phyloP scores from a whole-genome alignment of 2,113 vertebrate species.

The Scophthalmus maximus region DNA sequence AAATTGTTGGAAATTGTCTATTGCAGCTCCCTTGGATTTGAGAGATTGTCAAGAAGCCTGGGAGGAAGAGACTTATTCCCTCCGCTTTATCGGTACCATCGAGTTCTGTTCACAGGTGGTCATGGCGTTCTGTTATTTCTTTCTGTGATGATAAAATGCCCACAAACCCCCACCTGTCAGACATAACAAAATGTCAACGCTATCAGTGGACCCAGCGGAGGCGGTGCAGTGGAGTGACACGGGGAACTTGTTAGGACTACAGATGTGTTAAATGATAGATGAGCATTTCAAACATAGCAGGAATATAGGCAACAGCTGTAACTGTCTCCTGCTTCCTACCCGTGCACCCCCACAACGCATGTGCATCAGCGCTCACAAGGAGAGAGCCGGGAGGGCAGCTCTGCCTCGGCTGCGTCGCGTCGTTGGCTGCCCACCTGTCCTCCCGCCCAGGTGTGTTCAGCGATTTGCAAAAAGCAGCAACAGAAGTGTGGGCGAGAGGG shows the following conservation, averaged over 20 bases:
- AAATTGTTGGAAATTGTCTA: too few species aligned
- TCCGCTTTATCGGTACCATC: background rate
- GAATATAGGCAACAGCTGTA: background rate
- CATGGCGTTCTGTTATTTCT: background rate
- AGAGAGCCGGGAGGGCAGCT: background rate
- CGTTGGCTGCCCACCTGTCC: background rate
- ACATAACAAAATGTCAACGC: background rate
- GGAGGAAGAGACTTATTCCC: background rate
- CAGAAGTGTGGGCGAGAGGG: background rate
- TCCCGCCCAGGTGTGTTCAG: background rate
- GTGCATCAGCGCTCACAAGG: background rate
- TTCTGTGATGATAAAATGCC: background rate
- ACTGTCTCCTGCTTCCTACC: too few species aligned
- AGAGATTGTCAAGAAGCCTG: background rate
- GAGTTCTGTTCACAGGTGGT: background rate
- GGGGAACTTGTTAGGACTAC: background rate
- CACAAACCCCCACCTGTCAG: background rate
- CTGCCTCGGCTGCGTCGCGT: background rate
- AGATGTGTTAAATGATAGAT: background rate
- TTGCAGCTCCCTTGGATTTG: background rate
- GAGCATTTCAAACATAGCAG: background rate
- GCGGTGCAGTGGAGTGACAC: background rate
- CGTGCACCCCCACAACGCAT: too few species aligned
- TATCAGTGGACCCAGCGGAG: background rate
- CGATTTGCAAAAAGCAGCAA: background rate